phyloP scores from a whole-genome alignment of 2,113 vertebrate species.

The Trichechus manatus region DNA sequence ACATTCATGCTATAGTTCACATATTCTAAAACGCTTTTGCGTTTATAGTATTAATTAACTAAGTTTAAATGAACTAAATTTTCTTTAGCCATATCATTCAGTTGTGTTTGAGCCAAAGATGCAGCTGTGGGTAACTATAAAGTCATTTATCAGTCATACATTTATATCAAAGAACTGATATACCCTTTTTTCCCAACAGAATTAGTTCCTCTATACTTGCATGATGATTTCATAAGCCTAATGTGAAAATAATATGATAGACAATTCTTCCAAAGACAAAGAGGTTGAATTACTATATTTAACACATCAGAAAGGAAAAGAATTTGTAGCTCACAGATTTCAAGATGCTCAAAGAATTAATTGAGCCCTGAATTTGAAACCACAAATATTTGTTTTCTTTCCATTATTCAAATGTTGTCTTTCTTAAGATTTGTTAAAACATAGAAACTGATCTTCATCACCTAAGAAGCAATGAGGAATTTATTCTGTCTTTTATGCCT shows the following conservation, averaged over 20 bases:
- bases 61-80: constrained; percentile 21
- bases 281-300: constrained; percentile 1
- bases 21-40: constrained; percentile 64
- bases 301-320: constrained; percentile 57
- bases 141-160: constrained; percentile 58
- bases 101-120: constrained; percentile 1
- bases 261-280: constrained; percentile 46
- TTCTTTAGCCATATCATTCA: constrained; percentile 58
- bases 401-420: not conserved
- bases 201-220: not conserved
- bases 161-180: not conserved
- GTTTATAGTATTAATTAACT: constrained; percentile 69
- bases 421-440: not conserved
- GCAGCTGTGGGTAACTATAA: constrained; percentile 56
- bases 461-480: not conserved
- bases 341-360: not conserved
- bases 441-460: not conserved
- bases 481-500: not conserved
- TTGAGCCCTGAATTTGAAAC: not conserved
- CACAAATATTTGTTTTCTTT: not conserved
- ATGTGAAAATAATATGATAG: constrained; percentile 22
- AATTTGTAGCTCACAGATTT: constrained; percentile 31
- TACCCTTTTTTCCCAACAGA: not conserved
- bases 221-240: constrained; percentile 28
- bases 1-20: not conserved